A percentile compares a stretch with the other conserved stretches of the same genome.
These are phyloP conservation scores for Riptortus pedestris DNA, from an alignment of 1,140 invertebrate genomes.

Conservation along the genomic window DNA sequence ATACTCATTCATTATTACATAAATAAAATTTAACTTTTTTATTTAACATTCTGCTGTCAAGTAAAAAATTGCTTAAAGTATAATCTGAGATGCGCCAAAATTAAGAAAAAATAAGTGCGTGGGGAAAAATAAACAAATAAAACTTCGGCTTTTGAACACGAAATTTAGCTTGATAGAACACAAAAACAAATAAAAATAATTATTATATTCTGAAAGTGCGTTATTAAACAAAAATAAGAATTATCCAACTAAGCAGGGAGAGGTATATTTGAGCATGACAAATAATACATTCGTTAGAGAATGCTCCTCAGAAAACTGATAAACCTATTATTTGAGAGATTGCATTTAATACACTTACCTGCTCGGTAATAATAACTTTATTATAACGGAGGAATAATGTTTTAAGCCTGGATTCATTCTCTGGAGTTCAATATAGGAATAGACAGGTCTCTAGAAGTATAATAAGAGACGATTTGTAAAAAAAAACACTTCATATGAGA, in stretches of 20 bases:
- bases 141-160: constrained; percentile 1
- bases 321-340: constrained; percentile 8
- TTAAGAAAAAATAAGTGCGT: too few species aligned
- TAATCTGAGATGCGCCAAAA: constrained; percentile 16
- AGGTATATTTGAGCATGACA: too few species aligned
- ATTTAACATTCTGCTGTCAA: not conserved
- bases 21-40: not conserved
- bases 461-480: constrained; percentile 7
- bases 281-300: too few species aligned
- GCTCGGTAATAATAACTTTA: not conserved
- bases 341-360: constrained; percentile 7
- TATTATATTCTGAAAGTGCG: too few species aligned
- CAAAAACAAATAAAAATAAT: too few species aligned
- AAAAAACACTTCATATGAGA: too few species aligned
- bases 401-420: constrained; percentile 13
- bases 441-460: constrained; percentile 11
- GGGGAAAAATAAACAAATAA: too few species aligned
- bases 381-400: constrained; percentile 1
- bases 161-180: not conserved
- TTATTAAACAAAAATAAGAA: too few species aligned
- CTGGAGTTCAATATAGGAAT: constrained; percentile 2
- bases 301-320: not conserved
- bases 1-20: not conserved
- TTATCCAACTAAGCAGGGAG: too few species aligned
- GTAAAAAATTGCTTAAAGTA: constrained; percentile 5